These are phyloP conservation scores for Limosa lapponica DNA, from an alignment of 2,797 vertebrate species.

Conservation along the genomic window DNA sequence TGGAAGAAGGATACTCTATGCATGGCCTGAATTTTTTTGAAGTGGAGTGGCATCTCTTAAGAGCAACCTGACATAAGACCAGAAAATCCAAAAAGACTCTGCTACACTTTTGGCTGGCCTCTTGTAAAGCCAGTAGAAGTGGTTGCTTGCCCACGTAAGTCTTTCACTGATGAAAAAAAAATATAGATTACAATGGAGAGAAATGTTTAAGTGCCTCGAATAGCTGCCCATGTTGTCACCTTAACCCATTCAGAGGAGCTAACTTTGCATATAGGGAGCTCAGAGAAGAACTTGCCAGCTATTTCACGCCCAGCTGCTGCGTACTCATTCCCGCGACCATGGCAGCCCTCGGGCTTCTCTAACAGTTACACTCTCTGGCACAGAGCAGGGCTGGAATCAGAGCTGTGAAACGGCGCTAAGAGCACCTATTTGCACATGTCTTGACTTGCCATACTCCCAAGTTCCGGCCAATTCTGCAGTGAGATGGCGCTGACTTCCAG, in stretches of 20 bases:
- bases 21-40: background rate
- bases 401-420: background rate
- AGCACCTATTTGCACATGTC: background rate
- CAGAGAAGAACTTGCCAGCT: background rate
- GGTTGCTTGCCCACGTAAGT: background rate
- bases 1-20: background rate
- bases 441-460: background rate
- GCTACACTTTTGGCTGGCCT: background rate
- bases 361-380: background rate
- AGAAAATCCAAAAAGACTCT: background rate
- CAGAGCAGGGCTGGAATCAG: background rate
- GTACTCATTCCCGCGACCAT: background rate
- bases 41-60: background rate
- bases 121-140: background rate
- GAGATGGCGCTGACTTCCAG: background rate
- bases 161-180: background rate
- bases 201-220: background rate
- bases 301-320: background rate
- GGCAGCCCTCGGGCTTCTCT: background rate
- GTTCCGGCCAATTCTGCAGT: background rate
- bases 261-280: background rate
- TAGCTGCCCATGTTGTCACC: background rate
- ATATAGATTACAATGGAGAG: background rate
- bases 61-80: background rate
- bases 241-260: background rate